These are phyloP conservation scores for Brotula barbata DNA, from an alignment of 2,797 vertebrate species.

Conservation along the genomic window DNA sequence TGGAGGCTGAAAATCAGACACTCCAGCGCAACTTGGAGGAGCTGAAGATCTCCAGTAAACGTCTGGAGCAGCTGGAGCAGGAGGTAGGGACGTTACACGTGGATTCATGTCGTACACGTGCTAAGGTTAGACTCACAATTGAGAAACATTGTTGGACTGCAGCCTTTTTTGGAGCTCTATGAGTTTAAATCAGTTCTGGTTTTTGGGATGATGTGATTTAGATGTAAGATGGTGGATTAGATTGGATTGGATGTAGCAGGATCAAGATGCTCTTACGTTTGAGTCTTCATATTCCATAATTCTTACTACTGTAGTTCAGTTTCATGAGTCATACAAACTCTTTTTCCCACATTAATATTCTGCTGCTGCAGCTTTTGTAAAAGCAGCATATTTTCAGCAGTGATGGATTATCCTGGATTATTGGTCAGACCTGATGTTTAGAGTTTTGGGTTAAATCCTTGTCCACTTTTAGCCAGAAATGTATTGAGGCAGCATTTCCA, in stretches of 20 bases:
- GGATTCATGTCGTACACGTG: neutral
- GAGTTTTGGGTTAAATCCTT: slow-evolving; percentile 14
- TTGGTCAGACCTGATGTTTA: slow-evolving; percentile 27
- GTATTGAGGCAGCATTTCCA: slow-evolving; percentile 35
- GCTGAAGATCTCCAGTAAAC: slow-evolving; percentile 96
- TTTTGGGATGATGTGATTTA: slow-evolving; percentile 31
- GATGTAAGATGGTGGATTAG: neutral
- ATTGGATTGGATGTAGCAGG: too few species aligned
- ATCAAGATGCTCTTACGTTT: too few species aligned
- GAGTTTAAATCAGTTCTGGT: too few species aligned
- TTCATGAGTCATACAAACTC: too few species aligned
- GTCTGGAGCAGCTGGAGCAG: slow-evolving; percentile 93
- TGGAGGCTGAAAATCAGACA: slow-evolving; percentile 93
- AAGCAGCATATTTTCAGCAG: neutral
- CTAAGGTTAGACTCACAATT: neutral
- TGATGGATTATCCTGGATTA: slow-evolving; percentile 44
- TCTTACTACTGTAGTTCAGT: too few species aligned
- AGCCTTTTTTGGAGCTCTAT: neutral
- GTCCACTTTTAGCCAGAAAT: slow-evolving; percentile 27
- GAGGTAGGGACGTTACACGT: slow-evolving; percentile 69
- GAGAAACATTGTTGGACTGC: neutral
- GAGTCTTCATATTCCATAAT: too few species aligned
- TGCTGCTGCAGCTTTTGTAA: slow-evolving; percentile 1
- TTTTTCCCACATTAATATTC: too few species aligned
- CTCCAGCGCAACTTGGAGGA: slow-evolving; percentile 93